Evolutionary conservation across 2,888 invertebrate genomes (phyloP).

Genomic region (Rotaria magnacalcarata): DNA sequence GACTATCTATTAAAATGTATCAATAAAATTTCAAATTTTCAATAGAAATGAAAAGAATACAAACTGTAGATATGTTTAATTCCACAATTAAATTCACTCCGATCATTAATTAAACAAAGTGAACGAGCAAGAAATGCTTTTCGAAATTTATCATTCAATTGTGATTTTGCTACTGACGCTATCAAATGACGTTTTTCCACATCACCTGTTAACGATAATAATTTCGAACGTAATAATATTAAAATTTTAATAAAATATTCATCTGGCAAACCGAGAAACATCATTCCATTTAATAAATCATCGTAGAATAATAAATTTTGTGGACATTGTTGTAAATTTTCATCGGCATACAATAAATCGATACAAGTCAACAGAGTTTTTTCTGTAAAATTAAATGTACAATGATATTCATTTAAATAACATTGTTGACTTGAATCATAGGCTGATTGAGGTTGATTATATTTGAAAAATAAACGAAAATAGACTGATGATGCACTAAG

Average conservation of each 20-base stretch:
- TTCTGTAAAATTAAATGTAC: constrained; percentile 19
- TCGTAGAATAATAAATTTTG: not conserved
- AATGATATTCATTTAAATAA: constrained; percentile 9
- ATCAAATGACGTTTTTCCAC: not conserved
- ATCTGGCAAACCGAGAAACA: not conserved
- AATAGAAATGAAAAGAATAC: not conserved
- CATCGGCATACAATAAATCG: constrained; percentile 11
- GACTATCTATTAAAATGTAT: not conserved
- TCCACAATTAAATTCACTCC: not conserved
- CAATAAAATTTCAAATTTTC: not conserved
- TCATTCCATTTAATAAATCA: constrained; percentile 18
- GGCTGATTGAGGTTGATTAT: not conserved
- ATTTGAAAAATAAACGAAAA: constrained; percentile 27
- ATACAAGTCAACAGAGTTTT: not conserved
- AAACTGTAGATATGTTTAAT: not conserved
- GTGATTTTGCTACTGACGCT: not conserved
- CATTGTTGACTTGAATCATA: constrained; percentile 17
- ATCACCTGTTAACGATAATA: not conserved
- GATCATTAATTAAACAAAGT: constrained; percentile 1
- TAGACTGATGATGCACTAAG: not conserved
- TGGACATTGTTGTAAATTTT: constrained; percentile 11
- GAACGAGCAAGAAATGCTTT: not conserved
- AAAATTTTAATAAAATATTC: constrained; percentile 6
- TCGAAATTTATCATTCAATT: not conserved
- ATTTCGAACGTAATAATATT: not conserved